phyloP scores from a whole-genome alignment of 1,140 invertebrate species.

The Psix sp. region DNA sequence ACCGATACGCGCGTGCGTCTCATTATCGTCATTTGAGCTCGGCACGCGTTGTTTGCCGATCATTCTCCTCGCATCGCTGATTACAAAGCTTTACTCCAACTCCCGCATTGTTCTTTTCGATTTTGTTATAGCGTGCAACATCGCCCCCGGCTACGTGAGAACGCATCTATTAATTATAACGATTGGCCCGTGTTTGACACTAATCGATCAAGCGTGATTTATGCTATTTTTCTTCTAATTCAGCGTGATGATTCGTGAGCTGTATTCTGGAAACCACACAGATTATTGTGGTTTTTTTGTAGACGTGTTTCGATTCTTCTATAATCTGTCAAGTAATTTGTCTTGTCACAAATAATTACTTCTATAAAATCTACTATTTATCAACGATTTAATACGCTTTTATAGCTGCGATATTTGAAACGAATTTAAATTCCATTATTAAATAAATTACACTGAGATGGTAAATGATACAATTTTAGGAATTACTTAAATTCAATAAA shows the following conservation, averaged over 20 bases:
- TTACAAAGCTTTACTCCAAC: conserved; percentile 43
- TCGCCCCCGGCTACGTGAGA: conserved; percentile 38
- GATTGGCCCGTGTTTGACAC: conserved; percentile 31
- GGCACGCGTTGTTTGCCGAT: conserved; percentile 61
- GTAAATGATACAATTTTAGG: too few species aligned
- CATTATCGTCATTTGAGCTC: conserved; percentile 64
- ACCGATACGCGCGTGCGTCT: conserved; percentile 63
- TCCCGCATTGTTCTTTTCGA: conserved; percentile 35
- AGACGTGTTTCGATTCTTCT: too few species aligned
- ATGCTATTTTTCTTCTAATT: conserved; percentile 25
- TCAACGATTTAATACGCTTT: too few species aligned
- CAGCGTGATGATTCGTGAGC: not conserved
- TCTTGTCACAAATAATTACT: too few species aligned
- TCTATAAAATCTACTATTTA: too few species aligned
- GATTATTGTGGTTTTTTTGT: too few species aligned
- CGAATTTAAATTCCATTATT: too few species aligned
- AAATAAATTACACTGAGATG: too few species aligned
- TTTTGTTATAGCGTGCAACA: conserved; percentile 26
- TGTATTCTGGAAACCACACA: not conserved
- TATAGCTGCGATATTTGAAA: too few species aligned
- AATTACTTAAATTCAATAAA: too few species aligned
- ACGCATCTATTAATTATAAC: conserved; percentile 52
- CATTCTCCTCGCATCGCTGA: conserved; percentile 57
- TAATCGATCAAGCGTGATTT: conserved; percentile 50
- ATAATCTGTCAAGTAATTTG: too few species aligned